A percentile compares a stretch with the other conserved stretches of the same genome.
Conservation (phyloP, 2,888 invertebrate species). For the Xiphydria camelus region DNA sequence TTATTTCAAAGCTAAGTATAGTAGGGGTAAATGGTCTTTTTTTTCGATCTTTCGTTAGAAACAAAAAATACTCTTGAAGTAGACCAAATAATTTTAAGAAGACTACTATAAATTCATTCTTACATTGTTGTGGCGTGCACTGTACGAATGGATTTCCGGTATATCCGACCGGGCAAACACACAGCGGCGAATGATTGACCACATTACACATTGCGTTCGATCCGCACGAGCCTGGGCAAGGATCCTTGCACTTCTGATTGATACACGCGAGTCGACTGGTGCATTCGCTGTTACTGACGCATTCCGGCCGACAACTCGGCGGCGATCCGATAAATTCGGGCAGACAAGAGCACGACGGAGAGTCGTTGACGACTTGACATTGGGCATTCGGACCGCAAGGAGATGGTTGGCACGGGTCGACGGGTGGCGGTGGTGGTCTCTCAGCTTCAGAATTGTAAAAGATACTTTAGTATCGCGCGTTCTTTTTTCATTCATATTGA, state of each 20-base stretch:
- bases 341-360: conserved; percentile 76
- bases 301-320: conserved; percentile 80
- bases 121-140: conserved; percentile 61
- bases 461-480: no score
- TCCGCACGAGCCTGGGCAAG: conserved; percentile 74
- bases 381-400: conserved; percentile 82
- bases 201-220: conserved; percentile 74
- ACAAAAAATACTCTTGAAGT: no score
- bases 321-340: conserved; percentile 70
- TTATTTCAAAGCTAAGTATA: no score
- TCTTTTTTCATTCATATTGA: no score
- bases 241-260: conserved; percentile 76
- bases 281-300: conserved; percentile 78
- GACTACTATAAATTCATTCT: no score
- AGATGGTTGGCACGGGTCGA: conserved; percentile 75
- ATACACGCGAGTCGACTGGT: conserved; percentile 71
- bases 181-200: conserved; percentile 80
- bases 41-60: no score
- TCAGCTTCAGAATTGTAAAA: no score
- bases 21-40: no score
- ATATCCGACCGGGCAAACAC: conserved; percentile 73
- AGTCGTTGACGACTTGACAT: conserved; percentile 69
- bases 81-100: no score
- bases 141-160: conserved; percentile 76
- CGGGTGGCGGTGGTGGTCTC: conserved; percentile 58